Percentiles rank a stretch among this genome's conserved stretches.
These are phyloP conservation scores for Euplexia lucipara DNA, from an alignment of 2,888 invertebrate species.

Conservation along the genomic window DNA sequence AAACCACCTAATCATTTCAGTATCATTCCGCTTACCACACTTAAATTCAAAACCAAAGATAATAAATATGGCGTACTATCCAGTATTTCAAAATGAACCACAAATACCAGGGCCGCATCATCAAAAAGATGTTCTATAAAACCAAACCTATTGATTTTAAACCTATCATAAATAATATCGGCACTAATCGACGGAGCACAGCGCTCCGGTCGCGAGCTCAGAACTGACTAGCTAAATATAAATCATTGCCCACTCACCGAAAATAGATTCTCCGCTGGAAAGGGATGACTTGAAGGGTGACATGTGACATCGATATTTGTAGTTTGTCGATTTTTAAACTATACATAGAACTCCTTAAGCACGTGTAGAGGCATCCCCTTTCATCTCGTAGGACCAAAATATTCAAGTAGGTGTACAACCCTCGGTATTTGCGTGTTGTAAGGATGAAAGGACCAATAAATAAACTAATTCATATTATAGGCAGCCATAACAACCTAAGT, in stretches of 20 bases:
- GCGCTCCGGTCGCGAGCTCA: constrained; percentile 50
- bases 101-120: constrained; percentile 42
- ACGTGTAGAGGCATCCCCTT: neutral
- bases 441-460: too few species aligned
- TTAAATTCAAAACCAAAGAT: neutral
- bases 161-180: constrained; percentile 27
- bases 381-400: neutral
- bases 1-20: constrained; percentile 3
- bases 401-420: neutral
- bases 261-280: constrained; percentile 60
- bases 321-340: constrained; percentile 54
- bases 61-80: neutral
- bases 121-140: constrained; percentile 1
- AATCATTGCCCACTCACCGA: constrained; percentile 47
- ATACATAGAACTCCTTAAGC: constrained; percentile 17
- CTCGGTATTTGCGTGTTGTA: neutral
- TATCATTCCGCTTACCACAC: neutral
- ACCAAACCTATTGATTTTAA: constrained; percentile 36
- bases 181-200: constrained; percentile 23
- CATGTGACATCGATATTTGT: constrained; percentile 51
- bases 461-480: too few species aligned
- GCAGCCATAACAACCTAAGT: too few species aligned
- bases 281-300: constrained; percentile 63
- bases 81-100: neutral
- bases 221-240: constrained; percentile 61